phyloP scores from a whole-genome alignment of 2,888 invertebrate species.

The Caenorhabditis auriculariae region DNA sequence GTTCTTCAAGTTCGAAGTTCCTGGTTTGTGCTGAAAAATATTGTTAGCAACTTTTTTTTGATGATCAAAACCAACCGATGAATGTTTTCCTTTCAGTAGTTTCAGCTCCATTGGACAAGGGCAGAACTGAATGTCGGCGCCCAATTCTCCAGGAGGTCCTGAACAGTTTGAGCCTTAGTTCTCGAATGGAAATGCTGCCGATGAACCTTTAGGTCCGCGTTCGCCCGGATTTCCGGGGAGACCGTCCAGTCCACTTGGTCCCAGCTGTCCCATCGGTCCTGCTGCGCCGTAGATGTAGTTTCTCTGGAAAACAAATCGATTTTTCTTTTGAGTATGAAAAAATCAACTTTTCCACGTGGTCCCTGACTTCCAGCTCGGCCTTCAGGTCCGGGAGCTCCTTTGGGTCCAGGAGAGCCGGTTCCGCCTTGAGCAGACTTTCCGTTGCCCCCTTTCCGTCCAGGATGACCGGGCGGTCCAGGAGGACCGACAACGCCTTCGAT shows the following conservation, averaged over 20 bases:
- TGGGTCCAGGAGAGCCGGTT: conserved; percentile 38
- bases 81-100: conserved; percentile 25
- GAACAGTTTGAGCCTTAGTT: background rate
- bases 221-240: conserved; percentile 51
- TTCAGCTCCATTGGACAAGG: conserved; percentile 56
- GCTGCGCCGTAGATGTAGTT: conserved; percentile 60
- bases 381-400: conserved; percentile 39
- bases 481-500: conserved; percentile 34
- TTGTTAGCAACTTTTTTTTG: too few relatives aligned
- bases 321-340: background rate
- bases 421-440: conserved; percentile 41
- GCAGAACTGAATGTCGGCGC: conserved; percentile 59
- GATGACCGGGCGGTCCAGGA: conserved; percentile 24
- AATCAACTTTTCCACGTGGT: conserved; percentile 33
- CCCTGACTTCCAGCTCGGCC: conserved; percentile 42
- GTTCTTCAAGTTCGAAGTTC: too few relatives aligned
- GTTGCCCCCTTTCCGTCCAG: conserved; percentile 29
- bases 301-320: conserved; percentile 10
- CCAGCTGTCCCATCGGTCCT: conserved; percentile 55
- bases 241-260: conserved; percentile 59
- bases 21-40: too few relatives aligned
- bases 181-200: conserved; percentile 10
- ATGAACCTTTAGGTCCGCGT: conserved; percentile 25
- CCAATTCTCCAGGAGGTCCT: conserved; percentile 52
- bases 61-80: too few relatives aligned